Percentiles rank a stretch among this genome's conserved stretches.
Conservation (phyloP, 2,113 vertebrate genomes). For the Epinephelus moara region DNA sequence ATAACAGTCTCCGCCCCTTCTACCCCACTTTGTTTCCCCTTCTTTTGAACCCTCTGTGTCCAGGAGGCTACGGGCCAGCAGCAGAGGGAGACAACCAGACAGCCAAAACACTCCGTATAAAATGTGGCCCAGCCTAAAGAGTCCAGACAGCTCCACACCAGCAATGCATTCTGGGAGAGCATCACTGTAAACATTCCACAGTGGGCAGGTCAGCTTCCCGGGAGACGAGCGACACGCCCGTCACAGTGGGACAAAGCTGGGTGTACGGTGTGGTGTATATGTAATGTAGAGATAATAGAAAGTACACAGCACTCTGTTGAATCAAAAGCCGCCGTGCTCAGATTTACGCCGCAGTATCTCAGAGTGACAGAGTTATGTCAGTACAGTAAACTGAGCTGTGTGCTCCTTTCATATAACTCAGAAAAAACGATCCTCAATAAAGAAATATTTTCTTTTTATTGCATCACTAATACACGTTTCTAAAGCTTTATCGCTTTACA, state of each 20-base stretch:
- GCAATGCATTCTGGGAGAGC: conserved; percentile 76
- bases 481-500: neutral
- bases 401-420: neutral
- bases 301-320: conserved; percentile 35
- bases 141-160: conserved; percentile 37
- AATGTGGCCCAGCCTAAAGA: conserved; percentile 36
- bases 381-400: conserved; percentile 2
- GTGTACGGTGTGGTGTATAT: neutral
- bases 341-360: conserved; percentile 32
- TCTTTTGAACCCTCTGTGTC: conserved; percentile 46
- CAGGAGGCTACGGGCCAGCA: conserved; percentile 37
- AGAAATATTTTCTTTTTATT: neutral
- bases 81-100: conserved; percentile 12
- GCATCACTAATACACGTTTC: neutral
- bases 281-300: conserved; percentile 40
- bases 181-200: conserved; percentile 82
- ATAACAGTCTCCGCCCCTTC: conserved; percentile 52
- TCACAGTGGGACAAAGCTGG: conserved; percentile 36
- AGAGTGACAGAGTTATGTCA: neutral
- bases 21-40: conserved; percentile 20
- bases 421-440: neutral
- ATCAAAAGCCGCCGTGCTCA: neutral
- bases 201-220: conserved; percentile 51
- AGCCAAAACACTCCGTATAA: conserved; percentile 48
- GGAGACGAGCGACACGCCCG: conserved; percentile 69